Conservation (phyloP, 2,888 invertebrate species). For the Brachypalpus laphriformis region DNA sequence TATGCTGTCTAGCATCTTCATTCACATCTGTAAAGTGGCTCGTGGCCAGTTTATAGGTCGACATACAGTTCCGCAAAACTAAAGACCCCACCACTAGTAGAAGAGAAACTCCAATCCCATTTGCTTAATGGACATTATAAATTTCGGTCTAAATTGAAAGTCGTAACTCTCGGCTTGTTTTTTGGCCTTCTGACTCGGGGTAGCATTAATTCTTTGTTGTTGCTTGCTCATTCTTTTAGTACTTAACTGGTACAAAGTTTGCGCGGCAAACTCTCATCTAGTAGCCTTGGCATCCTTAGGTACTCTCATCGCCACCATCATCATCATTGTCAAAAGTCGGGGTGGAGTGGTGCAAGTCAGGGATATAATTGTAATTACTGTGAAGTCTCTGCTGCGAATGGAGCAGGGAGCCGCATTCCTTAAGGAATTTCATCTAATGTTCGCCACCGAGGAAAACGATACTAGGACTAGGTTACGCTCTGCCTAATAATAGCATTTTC, state of each 20-base stretch:
- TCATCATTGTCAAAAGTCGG: conserved; percentile 69
- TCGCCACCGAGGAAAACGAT: conserved; percentile 28
- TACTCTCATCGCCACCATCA: conserved; percentile 63
- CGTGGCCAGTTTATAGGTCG: conserved; percentile 47
- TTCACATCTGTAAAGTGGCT: conserved; percentile 59
- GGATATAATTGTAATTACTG: conserved; percentile 79
- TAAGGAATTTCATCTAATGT: conserved; percentile 66
- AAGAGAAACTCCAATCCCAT: conserved; percentile 78
- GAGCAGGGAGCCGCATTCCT: conserved; percentile 55
- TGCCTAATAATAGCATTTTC: conserved; percentile 66
- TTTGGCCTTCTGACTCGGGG: conserved; percentile 56
- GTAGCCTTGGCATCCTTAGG: conserved; percentile 43
- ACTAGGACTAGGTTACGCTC: neutral
- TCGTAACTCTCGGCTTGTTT: conserved; percentile 80
- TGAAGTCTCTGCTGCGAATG: conserved; percentile 68
- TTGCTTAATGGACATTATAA: conserved; percentile 83
- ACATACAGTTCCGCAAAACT: conserved; percentile 2
- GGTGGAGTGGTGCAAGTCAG: conserved; percentile 44
- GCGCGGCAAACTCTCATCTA: conserved; percentile 28
- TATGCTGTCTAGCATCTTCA: conserved; percentile 52
- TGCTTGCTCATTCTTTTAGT: conserved; percentile 44
- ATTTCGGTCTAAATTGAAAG: conserved; percentile 82
- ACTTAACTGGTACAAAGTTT: conserved; percentile 43
- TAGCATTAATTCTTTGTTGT: conserved; percentile 68
- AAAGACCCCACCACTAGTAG: conserved; percentile 15